Evolutionary conservation across 2,888 invertebrate species (phyloP).

Genomic region (Clanis bilineata): DNA sequence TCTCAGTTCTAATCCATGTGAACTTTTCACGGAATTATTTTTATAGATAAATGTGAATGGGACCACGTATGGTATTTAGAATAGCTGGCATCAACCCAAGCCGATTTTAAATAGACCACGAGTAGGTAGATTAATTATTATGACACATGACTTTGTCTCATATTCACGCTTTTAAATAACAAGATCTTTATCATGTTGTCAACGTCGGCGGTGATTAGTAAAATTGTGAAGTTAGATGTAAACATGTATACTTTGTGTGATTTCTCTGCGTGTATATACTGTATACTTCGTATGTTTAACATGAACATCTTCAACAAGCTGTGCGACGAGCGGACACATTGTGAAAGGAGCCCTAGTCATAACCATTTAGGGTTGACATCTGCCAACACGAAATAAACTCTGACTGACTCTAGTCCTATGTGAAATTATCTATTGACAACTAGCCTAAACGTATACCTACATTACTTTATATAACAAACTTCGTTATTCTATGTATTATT

Average conservation of each 20-base stretch:
- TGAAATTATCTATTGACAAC: neutral
- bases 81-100: slow-evolving; percentile 66
- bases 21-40: slow-evolving; percentile 42
- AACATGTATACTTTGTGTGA: slow-evolving; percentile 1
- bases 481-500: no score
- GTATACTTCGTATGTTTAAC: slow-evolving; percentile 13
- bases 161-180: slow-evolving; percentile 53
- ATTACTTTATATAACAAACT: no score
- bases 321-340: neutral
- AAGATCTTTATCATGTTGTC: slow-evolving; percentile 54
- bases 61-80: slow-evolving; percentile 70
- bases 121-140: slow-evolving; percentile 72
- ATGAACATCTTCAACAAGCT: slow-evolving; percentile 19
- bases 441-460: neutral
- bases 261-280: neutral
- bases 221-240: slow-evolving; percentile 16
- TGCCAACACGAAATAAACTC: neutral
- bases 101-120: slow-evolving; percentile 65
- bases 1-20: slow-evolving; percentile 50
- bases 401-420: neutral
- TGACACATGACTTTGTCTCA: slow-evolving; percentile 63
- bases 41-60: slow-evolving; percentile 55
- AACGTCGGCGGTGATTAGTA: slow-evolving; percentile 44
- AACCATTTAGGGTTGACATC: neutral
- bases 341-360: neutral